Base-by-base conservation (phyloP, 2,888 invertebrate genomes). In the Villa cingulata region DNA sequence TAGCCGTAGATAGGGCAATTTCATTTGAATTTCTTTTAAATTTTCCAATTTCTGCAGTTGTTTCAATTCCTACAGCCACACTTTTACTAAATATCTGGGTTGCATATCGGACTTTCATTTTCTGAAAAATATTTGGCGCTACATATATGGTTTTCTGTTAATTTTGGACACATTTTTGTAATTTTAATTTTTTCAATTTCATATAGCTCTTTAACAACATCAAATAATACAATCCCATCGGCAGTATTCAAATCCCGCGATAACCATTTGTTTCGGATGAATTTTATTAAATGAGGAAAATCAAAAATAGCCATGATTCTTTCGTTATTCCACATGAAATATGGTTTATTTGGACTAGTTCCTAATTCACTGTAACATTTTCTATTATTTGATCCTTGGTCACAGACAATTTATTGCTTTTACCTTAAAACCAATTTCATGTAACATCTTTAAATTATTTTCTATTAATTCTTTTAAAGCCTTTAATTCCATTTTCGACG, bases 241-340 rank as follows among this genome's bases (percentile, higher is more conserved):
- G 37, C 20, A 29, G 48, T 45, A 19, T 23, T 19, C 32, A 48
- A 19, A 41, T 27, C 34, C 15, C n/a, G 41, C 14, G 41, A 43
- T 27, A 27, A 27, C 27, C 27, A 27, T 9, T 7, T 9, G 9
- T 2, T 48, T 39, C 48, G 27, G 5, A 48, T 7, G 4, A 43
- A 48, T 23, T 48, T 48, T 23, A 48, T 19, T 2, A 48, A 29
- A 43, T 48, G 48, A 2, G 43, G 39, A 14, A 38, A 27, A 48
- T 48, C 48, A 39, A 14, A 45, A 36, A 45, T 32, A 29, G 45
- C 15, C 42, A 46, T 43, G 23, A 43, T 27, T 39, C 51, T 50
- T 17, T 18, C 34, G 43, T 10, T 19, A n/a, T 27, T 34, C 27
- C 42, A 14, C 6, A 29, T n/a, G 29, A 40, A 17, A 18, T 17